A percentile compares a stretch with the other conserved stretches of the same genome.
These are phyloP conservation scores for Drosophila pectinifera DNA, from an alignment of 1,140 invertebrate genomes.

Conservation along the genomic window DNA sequence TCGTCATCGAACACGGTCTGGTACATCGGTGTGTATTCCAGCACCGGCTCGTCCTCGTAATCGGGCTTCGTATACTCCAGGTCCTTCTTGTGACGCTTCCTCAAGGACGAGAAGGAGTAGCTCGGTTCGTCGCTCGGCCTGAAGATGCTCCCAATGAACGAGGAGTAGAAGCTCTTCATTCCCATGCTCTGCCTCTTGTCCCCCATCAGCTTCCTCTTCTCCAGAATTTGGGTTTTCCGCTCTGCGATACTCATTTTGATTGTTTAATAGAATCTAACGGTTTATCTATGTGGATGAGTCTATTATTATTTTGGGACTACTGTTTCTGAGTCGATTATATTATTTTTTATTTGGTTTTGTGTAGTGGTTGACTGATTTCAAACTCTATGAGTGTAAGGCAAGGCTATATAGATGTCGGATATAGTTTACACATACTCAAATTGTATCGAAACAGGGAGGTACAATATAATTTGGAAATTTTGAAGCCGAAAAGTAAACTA, in stretches of 20 bases:
- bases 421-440: no score
- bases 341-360: no score
- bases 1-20: slow-evolving; percentile 15
- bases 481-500: no score
- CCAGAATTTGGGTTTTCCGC: slow-evolving; percentile 1
- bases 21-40: background rate
- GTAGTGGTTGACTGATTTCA: background rate
- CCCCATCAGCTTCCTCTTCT: slow-evolving; percentile 14
- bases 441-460: background rate
- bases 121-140: background rate
- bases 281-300: slow-evolving; percentile 8
- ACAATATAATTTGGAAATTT: background rate
- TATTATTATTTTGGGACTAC: background rate
- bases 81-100: slow-evolving; percentile 7
- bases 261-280: background rate
- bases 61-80: rapidly evolving
- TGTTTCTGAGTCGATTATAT: no score
- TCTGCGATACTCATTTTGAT: background rate
- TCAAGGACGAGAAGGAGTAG: background rate
- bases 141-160: background rate
- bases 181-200: slow-evolving; percentile 16
- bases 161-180: background rate
- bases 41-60: rapidly evolving
- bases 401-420: background rate
- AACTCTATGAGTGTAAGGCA: background rate